Evolutionary conservation across 2,888 invertebrate genomes (phyloP), one percentile per base, ranked within the genome.

Genomic region (Steromphala cineraria): DNA sequence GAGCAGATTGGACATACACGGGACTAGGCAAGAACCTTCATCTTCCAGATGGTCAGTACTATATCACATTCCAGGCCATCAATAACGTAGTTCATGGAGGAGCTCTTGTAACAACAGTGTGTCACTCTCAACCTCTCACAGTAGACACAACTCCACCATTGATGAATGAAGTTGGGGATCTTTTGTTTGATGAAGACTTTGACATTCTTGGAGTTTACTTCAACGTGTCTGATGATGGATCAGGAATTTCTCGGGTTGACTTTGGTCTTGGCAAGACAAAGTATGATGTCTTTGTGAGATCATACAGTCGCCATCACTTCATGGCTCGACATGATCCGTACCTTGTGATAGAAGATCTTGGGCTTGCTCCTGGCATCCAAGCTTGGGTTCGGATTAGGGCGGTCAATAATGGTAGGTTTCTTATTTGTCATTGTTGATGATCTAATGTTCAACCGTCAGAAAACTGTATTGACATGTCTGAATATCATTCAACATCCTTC

Each of bases 231-330:
- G 89, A 89, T 67, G 62, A 75, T 40, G 74, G 86, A 13, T 88
- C 89, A 4, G 85, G 86, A 19, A 83, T 89, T n/a, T 82, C 85
- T 0, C 81, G 84, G n/a, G 84, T 88, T 10, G 89, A 89, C 67
- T 87, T 89, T 75, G 89, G 89, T 24, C 82, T 89, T 19, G 89
- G 89, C 0, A 85, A 82, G 62, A 89, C 89, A n/a, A 89, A 89
- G 56, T 86, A 88, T 80, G 89, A 89, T 62, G 88, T 87, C 5
- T 80, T 84, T 53, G 78, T 89, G 1, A 78, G 85, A 52, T 75
- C 86, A 1, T 89, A 89, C 79, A 15, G 55, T 8, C 74, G 83
- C n/a, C 85, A 87, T 67, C 82, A 83, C 13, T 84, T 85, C 28
- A 79, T 85, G 75, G 83, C 21, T 17, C 19, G 76, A 8, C 13